Evolutionary conservation across 1,140 invertebrate genomes (phyloP), one percentile per base, ranked within the genome.

Genomic region (Leptinotarsa defecta): DNA sequence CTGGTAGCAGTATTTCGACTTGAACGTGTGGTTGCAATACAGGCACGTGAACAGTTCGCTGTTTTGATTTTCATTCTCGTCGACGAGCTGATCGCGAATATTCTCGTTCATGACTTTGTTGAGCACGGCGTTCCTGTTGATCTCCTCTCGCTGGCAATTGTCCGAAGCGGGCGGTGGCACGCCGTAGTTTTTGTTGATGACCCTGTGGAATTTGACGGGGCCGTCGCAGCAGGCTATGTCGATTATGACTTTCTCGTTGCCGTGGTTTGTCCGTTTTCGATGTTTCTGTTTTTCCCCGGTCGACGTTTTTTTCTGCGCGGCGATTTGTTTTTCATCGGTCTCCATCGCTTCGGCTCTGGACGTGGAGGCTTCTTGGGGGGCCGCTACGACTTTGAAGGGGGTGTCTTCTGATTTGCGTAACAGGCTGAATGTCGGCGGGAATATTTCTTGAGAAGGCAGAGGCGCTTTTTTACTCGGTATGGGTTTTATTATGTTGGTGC

Each of bases 181-280:
- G 48, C 89, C 88, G 79, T 93, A 94, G 77, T 93, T 93, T 63
- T 91, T 90, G 80, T 94, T 95, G 6, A 94, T 84, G 4, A 94
- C 92, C 3, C 93, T 86, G 75, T 93, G 93, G 84, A 96, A 96
- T 48, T 91, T 87, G 1, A 96, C 94, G 0, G 94, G 95, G 0
- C 94, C 94, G 85, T 96, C 95, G 85, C 94, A 96, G 65, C 93
- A 95, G 6, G 94, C 95, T 3, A 96, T 87, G 84, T 96, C 94
- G 70, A 94, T 87, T 1, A 95, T 91, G 15, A 92, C 89, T 76
- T 88, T 88, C 77, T 85, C 86, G 24, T 78, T 76, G 68, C 13
- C 61, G 17, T 61, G 63, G 48, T 3, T 77, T 4, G 48, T 72
- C 20, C 77, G 74, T 48, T 76, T 74, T 62, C 75, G 76, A 19